These are phyloP conservation scores for Micronycteris hirsuta DNA, from an alignment of 2,113 vertebrate species.

Conservation along the genomic window DNA sequence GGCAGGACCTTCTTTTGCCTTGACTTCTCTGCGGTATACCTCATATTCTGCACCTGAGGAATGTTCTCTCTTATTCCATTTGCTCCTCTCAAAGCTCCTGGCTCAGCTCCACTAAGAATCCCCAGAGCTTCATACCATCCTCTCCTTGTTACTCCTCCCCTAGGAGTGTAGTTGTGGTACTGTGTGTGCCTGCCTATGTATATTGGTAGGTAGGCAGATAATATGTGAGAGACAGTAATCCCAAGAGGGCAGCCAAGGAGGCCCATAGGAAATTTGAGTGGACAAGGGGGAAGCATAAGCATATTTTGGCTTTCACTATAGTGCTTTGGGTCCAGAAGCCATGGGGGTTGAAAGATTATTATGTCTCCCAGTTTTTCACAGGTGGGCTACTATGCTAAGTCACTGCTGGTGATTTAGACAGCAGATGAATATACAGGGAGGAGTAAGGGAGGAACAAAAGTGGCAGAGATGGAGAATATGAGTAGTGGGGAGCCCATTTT, in stretches of 20 bases:
- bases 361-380: neutral
- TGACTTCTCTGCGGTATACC: neutral
- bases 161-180: neutral
- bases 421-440: neutral
- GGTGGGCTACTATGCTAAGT: neutral
- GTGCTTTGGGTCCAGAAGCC: neutral
- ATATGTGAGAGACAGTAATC: neutral
- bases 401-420: neutral
- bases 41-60: neutral
- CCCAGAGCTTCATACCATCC: neutral
- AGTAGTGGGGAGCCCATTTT: neutral
- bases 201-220: neutral
- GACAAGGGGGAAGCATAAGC: neutral
- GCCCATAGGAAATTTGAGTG: neutral
- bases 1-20: neutral
- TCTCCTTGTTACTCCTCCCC: neutral
- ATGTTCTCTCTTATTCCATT: neutral
- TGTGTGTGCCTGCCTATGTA: neutral
- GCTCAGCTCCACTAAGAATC: neutral
- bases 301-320: neutral
- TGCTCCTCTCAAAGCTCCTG: neutral
- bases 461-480: neutral
- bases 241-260: neutral
- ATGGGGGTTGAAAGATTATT: neutral
- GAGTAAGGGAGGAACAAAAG: neutral